Conservation (phyloP, 2,888 invertebrate genomes). For the Rhabditophanes sp. region DNA sequence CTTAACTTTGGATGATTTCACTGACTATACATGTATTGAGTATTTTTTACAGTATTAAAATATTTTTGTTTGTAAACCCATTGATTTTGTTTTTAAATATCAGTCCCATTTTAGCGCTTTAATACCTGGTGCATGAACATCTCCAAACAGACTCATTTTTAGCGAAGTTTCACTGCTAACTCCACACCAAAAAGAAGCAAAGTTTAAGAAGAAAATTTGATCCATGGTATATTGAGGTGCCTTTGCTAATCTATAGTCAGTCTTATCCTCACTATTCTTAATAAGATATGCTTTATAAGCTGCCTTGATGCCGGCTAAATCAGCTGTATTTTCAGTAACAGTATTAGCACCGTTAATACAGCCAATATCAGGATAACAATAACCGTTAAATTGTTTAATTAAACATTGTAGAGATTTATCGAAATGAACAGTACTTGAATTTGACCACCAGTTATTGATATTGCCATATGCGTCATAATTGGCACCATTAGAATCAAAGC, state of each 20-base stretch:
- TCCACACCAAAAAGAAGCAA: conserved; percentile 50
- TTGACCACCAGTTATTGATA: conserved; percentile 11
- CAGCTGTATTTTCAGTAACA: conserved; percentile 50
- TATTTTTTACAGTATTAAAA: too few relatives aligned
- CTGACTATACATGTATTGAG: too few relatives aligned
- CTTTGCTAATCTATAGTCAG: conserved; percentile 9
- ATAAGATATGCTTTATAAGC: conserved; percentile 42
- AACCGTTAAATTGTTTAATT: conserved; percentile 9
- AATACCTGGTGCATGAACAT: too few relatives aligned
- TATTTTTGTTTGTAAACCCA: too few relatives aligned
- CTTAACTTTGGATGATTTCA: too few relatives aligned
- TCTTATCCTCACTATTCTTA: conserved; percentile 3
- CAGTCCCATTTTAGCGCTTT: too few relatives aligned
- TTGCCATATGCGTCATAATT: conserved; percentile 36
- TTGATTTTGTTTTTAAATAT: too few relatives aligned
- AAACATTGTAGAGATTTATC: conserved; percentile 9
- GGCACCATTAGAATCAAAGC: conserved; percentile 16
- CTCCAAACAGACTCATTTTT: too few relatives aligned
- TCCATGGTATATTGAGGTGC: conserved; percentile 40
- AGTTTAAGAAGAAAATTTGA: conserved; percentile 46
- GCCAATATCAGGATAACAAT: conserved; percentile 7
- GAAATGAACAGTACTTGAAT: conserved; percentile 7
- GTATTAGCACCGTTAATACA: conserved; percentile 48
- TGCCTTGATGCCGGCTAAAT: conserved; percentile 49
- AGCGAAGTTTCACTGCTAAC: too few relatives aligned